These are phyloP conservation scores for Drosophila murphyi DNA, from an alignment of 1,140 invertebrate genomes.

Conservation along the genomic window DNA sequence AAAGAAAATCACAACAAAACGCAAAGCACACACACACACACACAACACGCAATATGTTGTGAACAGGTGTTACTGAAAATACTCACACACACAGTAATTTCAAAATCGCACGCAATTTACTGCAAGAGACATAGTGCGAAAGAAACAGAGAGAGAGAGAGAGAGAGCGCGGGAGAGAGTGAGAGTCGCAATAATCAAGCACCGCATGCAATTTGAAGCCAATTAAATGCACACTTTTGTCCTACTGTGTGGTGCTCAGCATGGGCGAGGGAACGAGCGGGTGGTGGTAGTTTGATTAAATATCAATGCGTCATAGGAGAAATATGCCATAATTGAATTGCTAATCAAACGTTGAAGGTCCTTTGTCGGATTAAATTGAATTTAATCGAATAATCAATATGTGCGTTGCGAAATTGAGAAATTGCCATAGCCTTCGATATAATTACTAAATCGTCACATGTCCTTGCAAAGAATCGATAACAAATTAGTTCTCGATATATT, in stretches of 20 bases:
- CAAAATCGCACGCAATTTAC: slow-evolving; percentile 38
- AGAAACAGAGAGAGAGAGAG: background rate
- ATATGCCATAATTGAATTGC: background rate
- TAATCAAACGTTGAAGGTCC: background rate
- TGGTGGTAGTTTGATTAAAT: background rate
- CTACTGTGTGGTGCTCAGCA: background rate
- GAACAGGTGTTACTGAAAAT: slow-evolving; percentile 71
- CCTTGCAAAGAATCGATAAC: background rate
- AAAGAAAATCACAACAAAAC: slow-evolving; percentile 56
- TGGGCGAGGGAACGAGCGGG: background rate
- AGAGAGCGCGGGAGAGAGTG: slow-evolving; percentile 1
- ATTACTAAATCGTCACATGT: background rate
- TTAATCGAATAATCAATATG: slow-evolving; percentile 5
- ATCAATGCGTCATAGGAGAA: slow-evolving; percentile 17
- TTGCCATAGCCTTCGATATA: background rate
- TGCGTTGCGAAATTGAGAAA: background rate
- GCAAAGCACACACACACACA: slow-evolving; percentile 25
- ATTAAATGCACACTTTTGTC: slow-evolving; percentile 6
- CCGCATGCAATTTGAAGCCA: slow-evolving; percentile 23
- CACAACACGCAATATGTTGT: slow-evolving; percentile 10
- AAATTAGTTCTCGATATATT: too few species aligned
- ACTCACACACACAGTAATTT: slow-evolving; percentile 31
- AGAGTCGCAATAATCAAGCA: slow-evolving; percentile 1
- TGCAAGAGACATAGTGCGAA: background rate
- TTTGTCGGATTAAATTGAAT: background rate